Evolutionary conservation across 2,797 vertebrate genomes (phyloP).

Genomic region (Mustela erminea): DNA sequence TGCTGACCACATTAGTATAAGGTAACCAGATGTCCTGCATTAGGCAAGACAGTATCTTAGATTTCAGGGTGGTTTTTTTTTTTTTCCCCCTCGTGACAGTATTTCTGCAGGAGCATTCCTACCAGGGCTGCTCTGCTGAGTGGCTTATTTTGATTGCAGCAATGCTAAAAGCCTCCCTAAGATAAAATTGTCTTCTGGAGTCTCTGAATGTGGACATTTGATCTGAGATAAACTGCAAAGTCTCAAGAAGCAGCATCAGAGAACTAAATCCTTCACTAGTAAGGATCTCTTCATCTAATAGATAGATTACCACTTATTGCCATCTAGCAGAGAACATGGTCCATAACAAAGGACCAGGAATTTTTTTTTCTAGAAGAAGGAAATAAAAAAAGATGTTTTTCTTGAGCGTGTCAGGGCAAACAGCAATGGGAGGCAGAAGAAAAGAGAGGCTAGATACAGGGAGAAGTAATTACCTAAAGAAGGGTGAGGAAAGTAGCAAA

Average conservation of each 20-base stretch:
- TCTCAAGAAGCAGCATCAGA: not conserved
- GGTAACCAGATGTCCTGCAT: conserved; percentile 66
- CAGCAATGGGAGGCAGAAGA: not conserved
- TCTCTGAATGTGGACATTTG: not conserved
- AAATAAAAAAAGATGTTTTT: not conserved
- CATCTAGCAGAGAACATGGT: not conserved
- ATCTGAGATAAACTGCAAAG: not conserved
- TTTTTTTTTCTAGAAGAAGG: not conserved
- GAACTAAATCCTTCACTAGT: not conserved
- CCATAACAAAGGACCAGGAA: not conserved
- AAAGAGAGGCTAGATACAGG: not conserved
- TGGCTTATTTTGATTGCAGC: conserved; percentile 35
- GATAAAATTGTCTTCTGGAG: not conserved
- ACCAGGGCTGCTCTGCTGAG: not conserved
- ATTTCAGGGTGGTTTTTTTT: conserved; percentile 23
- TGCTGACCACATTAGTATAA: not conserved
- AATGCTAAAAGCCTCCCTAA: conserved; percentile 3
- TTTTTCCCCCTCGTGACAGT: not conserved
- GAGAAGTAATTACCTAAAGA: not conserved
- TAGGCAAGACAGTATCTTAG: conserved; percentile 54
- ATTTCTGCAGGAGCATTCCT: conserved; percentile 49
- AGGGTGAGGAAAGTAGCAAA: not conserved
- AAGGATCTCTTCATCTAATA: not conserved
- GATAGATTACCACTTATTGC: not conserved
- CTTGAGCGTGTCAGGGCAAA: not conserved